These are phyloP conservation scores for Corella eumyota DNA, from an alignment of 23 tunicate species.

Conservation along the genomic window DNA sequence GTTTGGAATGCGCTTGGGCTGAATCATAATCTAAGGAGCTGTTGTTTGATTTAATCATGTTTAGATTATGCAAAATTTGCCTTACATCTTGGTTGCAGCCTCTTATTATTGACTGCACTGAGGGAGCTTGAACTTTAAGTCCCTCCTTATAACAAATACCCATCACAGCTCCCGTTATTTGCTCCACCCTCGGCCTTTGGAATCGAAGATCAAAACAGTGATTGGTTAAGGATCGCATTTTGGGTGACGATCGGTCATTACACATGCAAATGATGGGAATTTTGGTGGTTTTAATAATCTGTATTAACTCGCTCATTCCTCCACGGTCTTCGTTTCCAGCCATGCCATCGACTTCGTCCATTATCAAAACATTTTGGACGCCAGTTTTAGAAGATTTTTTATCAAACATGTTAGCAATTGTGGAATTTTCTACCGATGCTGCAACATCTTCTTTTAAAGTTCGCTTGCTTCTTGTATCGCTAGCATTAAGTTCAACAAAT, in stretches of 20 bases:
- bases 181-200: conserved; percentile 85
- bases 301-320: conserved; percentile 89
- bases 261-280: conserved; percentile 99
- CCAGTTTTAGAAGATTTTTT: conserved; percentile 15
- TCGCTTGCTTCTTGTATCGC: conserved; percentile 78
- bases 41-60: conserved; percentile 50
- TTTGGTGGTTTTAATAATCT: conserved; percentile 70
- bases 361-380: conserved; percentile 51
- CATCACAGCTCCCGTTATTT: conserved; percentile 92
- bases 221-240: conserved; percentile 79
- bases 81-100: conserved; percentile 93
- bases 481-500: conserved; percentile 80
- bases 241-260: conserved; percentile 85
- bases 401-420: conserved; percentile 47
- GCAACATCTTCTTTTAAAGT: conserved; percentile 69
- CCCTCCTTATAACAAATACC: conserved; percentile 78
- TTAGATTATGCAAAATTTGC: conserved; percentile 83
- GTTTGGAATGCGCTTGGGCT: conserved; percentile 48
- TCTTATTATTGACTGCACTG: conserved; percentile 75
- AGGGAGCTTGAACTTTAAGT: conserved; percentile 70
- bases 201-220: conserved; percentile 91
- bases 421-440: conserved; percentile 58
- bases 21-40: conserved; percentile 64
- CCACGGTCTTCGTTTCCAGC: conserved; percentile 98
- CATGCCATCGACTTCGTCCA: conserved; percentile 99